Percentiles rank a stretch among this genome's conserved stretches.
These are phyloP conservation scores for Labeo calbasu DNA, from an alignment of 2,797 vertebrate genomes.

Conservation along the genomic window DNA sequence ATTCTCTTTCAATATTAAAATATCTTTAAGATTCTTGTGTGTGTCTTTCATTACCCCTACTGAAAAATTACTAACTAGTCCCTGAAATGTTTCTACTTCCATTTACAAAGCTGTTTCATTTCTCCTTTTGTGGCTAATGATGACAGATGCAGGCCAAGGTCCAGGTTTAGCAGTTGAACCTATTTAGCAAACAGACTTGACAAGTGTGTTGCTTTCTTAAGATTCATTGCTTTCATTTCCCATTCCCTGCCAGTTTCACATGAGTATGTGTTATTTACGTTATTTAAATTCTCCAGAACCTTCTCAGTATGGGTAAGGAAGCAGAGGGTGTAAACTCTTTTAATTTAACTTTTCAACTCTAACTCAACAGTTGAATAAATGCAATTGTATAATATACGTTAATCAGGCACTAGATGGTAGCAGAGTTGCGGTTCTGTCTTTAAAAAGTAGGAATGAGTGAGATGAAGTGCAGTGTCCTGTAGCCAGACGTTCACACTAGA, in stretches of 20 bases:
- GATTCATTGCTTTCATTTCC: conserved; percentile 1
- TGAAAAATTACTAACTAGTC: background rate
- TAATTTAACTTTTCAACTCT: background rate
- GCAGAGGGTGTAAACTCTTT: background rate
- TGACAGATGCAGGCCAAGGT: background rate
- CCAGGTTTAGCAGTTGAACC: background rate
- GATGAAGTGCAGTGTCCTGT: background rate
- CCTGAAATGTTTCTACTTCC: background rate
- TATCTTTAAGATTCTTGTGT: background rate
- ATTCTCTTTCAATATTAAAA: background rate
- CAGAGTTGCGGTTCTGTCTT: background rate
- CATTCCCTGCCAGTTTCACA: background rate
- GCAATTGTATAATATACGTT: background rate
- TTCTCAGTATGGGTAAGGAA: background rate
- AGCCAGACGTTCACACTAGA: too few species aligned
- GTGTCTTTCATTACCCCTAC: background rate
- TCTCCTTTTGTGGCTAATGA: conserved; percentile 4
- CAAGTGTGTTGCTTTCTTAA: background rate
- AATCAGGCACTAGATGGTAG: conserved; percentile 11
- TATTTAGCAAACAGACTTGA: background rate
- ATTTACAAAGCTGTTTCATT: conserved; percentile 4
- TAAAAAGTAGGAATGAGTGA: background rate
- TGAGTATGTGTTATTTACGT: background rate
- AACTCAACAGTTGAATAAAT: background rate
- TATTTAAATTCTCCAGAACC: background rate